phyloP scores from a whole-genome alignment of 2,113 vertebrate genomes.

The Tachysurus fulvidraco region DNA sequence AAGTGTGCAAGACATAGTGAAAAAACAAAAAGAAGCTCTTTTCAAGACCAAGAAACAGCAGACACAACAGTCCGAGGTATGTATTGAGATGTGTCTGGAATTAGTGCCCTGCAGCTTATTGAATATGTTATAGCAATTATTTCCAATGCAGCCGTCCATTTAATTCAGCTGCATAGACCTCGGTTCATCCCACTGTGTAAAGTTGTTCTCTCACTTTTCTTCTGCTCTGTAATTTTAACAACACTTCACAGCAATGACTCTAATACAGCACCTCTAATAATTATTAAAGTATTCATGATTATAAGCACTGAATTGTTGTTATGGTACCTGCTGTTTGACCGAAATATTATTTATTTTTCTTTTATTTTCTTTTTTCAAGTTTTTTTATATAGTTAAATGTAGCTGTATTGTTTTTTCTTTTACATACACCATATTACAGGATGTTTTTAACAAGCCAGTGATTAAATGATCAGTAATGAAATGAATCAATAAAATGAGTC shows the following conservation, averaged over 20 bases:
- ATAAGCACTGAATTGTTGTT: slow-evolving; percentile 1
- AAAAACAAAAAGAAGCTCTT: slow-evolving; percentile 35
- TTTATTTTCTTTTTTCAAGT: not conserved
- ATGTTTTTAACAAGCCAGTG: too few relatives aligned
- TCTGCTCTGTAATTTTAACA: not conserved
- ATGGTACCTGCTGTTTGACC: not conserved
- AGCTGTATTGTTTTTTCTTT: too few relatives aligned
- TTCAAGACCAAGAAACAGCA: slow-evolving; percentile 12
- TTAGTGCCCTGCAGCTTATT: not conserved
- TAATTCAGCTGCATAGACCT: not conserved
- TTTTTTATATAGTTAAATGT: not conserved
- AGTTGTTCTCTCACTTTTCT: not conserved
- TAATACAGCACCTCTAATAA: not conserved
- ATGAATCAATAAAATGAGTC: not conserved
- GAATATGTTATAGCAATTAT: not conserved
- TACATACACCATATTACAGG: not conserved
- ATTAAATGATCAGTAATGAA: not conserved
- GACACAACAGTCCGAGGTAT: slow-evolving; percentile 8
- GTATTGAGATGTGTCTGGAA: slow-evolving; percentile 5
- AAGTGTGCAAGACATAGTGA: slow-evolving; percentile 33
- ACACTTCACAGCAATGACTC: not conserved
- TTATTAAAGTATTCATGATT: slow-evolving; percentile 11
- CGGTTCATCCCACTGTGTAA: not conserved
- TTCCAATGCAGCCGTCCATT: not conserved
- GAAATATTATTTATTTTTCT: not conserved